A percentile compares a stretch with the other conserved stretches of the same genome.
phyloP scores from a whole-genome alignment of 23 tunicate genomes.

The Clavelina lepadiformis region DNA sequence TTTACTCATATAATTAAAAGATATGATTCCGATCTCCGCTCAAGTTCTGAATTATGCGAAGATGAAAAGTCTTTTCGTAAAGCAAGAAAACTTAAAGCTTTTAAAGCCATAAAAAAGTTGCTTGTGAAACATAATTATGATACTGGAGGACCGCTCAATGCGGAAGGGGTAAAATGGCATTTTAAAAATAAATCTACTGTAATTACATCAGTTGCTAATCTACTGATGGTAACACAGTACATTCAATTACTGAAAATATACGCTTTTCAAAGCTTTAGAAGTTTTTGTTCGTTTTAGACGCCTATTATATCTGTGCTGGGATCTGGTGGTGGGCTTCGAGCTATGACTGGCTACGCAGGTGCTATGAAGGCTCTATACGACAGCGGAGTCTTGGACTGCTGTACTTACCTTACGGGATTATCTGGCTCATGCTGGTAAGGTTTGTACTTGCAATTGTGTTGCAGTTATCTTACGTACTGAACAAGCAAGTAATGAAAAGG shows the following conservation, averaged over 20 bases:
- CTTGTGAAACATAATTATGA: no score
- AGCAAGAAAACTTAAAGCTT: conserved; percentile 30
- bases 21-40: conserved; percentile 39
- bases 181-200: no score
- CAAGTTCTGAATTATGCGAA: conserved; percentile 65
- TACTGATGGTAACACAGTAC: no score
- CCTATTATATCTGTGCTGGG: conserved; percentile 73
- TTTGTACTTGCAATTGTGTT: background rate
- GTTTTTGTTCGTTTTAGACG: conserved; percentile 14
- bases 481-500: no score
- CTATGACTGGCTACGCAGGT: conserved; percentile 75
- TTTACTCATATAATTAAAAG: background rate
- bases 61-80: conserved; percentile 50
- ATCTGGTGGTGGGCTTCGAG: conserved; percentile 82
- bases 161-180: no score
- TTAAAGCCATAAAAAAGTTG: conserved; percentile 26
- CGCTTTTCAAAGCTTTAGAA: no score
- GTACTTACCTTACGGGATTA: conserved; percentile 50
- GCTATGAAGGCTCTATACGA: conserved; percentile 74
- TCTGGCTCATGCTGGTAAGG: conserved; percentile 73
- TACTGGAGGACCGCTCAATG: conserved; percentile 16
- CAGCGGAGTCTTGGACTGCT: conserved; percentile 59
- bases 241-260: no score
- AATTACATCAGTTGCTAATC: no score
- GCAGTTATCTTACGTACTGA: background rate